These are phyloP conservation scores for Virgularia gustaviana DNA, from an alignment of 92 coral and sea anemone genomes.

Conservation along the genomic window DNA sequence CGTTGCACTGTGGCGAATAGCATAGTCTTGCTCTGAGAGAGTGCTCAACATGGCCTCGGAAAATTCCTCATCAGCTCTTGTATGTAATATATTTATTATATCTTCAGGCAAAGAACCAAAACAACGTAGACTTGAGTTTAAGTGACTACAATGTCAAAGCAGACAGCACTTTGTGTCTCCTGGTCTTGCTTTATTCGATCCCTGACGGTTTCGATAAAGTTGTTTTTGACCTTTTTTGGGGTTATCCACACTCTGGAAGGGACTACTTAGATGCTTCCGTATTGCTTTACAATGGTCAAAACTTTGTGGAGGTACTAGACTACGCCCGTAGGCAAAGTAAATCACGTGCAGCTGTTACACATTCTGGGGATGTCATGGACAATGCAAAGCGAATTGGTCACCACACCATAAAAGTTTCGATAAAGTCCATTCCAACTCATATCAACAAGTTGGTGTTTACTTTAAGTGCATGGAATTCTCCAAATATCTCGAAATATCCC, in stretches of 20 bases:
- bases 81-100: constrained; percentile 18
- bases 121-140: constrained; percentile 38
- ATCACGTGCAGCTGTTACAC: constrained; percentile 51
- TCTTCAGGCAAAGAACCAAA: constrained; percentile 14
- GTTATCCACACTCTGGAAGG: constrained; percentile 56
- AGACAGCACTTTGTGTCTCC: constrained; percentile 67
- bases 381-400: constrained; percentile 52
- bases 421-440: constrained; percentile 58
- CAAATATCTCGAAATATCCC: constrained; percentile 77
- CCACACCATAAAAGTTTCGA: constrained; percentile 68
- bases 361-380: constrained; percentile 92
- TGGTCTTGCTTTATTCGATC: constrained; percentile 77
- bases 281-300: constrained; percentile 64
- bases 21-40: no score
- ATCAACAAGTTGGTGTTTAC: constrained; percentile 86
- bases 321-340: background rate
- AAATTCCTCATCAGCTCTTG: no score
- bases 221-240: constrained; percentile 90
- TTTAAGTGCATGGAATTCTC: constrained; percentile 82
- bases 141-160: constrained; percentile 70
- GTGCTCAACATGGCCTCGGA: no score
- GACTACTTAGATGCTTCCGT: constrained; percentile 88
- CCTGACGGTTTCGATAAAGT: constrained; percentile 74
- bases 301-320: constrained; percentile 60
- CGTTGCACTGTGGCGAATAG: no score